Percentiles rank a stretch among this genome's conserved stretches.
Evolutionary conservation across 1,140 invertebrate species (phyloP).

Genomic region (Ruditapes philippinarum): DNA sequence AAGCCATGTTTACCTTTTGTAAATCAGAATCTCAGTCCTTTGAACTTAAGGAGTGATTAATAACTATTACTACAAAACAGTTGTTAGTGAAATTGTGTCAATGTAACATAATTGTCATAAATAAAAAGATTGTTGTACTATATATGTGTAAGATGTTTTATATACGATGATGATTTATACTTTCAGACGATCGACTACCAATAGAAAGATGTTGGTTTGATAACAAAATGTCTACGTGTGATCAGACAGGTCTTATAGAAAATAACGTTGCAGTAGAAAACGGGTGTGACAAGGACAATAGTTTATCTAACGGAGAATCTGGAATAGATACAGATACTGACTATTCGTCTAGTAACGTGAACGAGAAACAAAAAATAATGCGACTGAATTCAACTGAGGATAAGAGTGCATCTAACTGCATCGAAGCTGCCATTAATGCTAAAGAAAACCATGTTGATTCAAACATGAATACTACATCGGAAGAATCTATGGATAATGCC

Average conservation of each 20-base stretch:
- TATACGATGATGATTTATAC: too few relatives aligned
- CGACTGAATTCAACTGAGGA: slow-evolving; percentile 3
- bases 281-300: not conserved
- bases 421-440: not conserved
- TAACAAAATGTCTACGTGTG: slow-evolving; percentile 7
- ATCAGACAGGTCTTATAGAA: not conserved
- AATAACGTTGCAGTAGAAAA: not conserved
- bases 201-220: slow-evolving; percentile 18
- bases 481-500: not conserved
- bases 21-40: too few relatives aligned
- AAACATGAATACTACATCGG: not conserved
- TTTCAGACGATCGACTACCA: not conserved
- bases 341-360: not conserved
- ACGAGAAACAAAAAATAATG: not conserved
- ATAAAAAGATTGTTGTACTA: too few relatives aligned
- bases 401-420: not conserved
- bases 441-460: slow-evolving; percentile 47
- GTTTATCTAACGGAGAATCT: slow-evolving; percentile 20
- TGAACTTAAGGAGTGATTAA: too few relatives aligned
- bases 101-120: too few relatives aligned
- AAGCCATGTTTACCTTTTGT: too few relatives aligned
- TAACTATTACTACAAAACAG: too few relatives aligned
- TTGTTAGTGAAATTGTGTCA: too few relatives aligned
- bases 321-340: not conserved
- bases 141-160: not conserved